Percentiles rank a stretch among this genome's conserved stretches.
Evolutionary conservation across 2,797 vertebrate species (phyloP).

Genomic region (Petrocephalus schoutedeni): DNA sequence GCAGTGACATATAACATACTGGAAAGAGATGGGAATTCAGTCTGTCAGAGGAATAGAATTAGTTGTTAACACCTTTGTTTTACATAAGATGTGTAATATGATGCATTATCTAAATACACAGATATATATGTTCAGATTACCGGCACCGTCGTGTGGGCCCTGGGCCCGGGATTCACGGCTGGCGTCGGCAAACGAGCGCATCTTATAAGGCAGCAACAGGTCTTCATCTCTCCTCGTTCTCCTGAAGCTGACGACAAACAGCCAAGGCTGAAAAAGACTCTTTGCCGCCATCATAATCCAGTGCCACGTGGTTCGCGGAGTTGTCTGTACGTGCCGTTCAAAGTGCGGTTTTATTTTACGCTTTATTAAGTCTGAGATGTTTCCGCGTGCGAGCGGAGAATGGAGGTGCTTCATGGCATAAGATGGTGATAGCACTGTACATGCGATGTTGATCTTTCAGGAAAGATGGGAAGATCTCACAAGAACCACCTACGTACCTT

Average conservation of each 20-base stretch:
- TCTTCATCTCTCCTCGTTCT: not conserved
- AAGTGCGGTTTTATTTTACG: not conserved
- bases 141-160: not conserved
- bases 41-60: not conserved
- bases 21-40: not conserved
- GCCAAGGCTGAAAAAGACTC: not conserved
- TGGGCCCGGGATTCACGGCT: not conserved
- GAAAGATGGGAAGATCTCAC: not conserved
- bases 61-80: not conserved
- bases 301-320: not conserved
- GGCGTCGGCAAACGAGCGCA: not conserved
- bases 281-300: not conserved
- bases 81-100: slow-evolving; percentile 2
- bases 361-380: not conserved
- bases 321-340: not conserved
- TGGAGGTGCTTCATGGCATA: not conserved
- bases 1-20: not conserved
- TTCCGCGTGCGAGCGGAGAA: not conserved
- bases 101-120: not conserved
- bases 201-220: not conserved
- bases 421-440: not conserved
- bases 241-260: not conserved
- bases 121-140: not conserved
- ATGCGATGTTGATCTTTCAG: not conserved
- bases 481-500: not conserved